Evolutionary conservation across 1,140 invertebrate species (phyloP), one percentile per base, ranked within the genome.

Genomic region (Conus betulinus): DNA sequence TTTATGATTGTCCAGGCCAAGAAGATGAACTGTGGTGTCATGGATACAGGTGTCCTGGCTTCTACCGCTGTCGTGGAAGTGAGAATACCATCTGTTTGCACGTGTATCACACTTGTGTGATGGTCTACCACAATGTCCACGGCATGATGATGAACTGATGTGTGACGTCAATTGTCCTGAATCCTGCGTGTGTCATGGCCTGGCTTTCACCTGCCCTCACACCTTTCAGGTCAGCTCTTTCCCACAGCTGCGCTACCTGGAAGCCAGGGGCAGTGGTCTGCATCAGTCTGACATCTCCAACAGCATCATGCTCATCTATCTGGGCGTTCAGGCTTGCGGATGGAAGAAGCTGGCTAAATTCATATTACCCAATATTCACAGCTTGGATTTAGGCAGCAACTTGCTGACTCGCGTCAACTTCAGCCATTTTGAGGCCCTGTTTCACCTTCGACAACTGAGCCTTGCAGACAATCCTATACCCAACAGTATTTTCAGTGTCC

Each of bases 101-200:
- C 71, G 57, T 74, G 20, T 23, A 87, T 23, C 84, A 89, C 84
- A 89, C 78, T 5, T 89, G 11, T 89, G 88, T 74, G 88, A 89
- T 52, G 76, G 76, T 17, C 25, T 27, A 23, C 39, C 25, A 7
- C 76, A 78, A 39, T 78, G 88, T 85, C 88, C 88, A 4, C 23
- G 82, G 6, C 84, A 83, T 39, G 88, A 89, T 74, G 88, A 89
- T 52, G 88, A 89, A 63, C 51, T 87, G 6, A n/a, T 82, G 51
- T 89, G 88, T 83, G 57, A 89, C 57, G 27, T 53, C 5, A 87
- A 78, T 1, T 89, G 84, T 57, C 88, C 88, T n/a, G 60, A 86
- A 1, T 79, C 67, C 2, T 89, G 88, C 52, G 55, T 57, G 39
- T 87, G 88, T n/a, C 23, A 78, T 27, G 76, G 76, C 17, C 76